Evolutionary conservation across 2,888 invertebrate species (phyloP), one percentile per base, ranked within the genome.

Genomic region (Monochamus alternatus): DNA sequence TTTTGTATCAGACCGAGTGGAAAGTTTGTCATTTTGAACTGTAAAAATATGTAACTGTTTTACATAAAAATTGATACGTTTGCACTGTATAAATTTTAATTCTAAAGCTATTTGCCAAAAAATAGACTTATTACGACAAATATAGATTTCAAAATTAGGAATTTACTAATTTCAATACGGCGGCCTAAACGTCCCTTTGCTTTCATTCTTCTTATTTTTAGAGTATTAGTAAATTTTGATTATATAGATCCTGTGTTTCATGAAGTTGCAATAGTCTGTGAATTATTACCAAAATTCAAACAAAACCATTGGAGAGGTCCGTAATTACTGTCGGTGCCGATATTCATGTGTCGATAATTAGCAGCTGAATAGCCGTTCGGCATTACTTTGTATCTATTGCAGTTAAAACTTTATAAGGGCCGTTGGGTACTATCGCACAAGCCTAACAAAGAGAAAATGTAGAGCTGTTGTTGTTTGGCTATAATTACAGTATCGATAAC

Each of bases 321-420:
- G 14, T 55, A 55, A 55, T 55, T 55, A 55, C 55, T 55, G 55
- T 22, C 14, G 55, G n/a, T 55, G 22, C 22, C 55, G 55, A 55
- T 55, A 55, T 55, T 55, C 55, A 55, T 55, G 55, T 22, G 22
- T 22, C 22, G 55, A 55, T 55, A 55, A 55, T 55, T 55, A 55
- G 22, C 55, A 55, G 22, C 22, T 55, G 10, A 55, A 22, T 55
- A 55, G 55, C 55, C 55, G 55, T 55, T 55, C n/a, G 8, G 55
- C 55, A 55, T 14, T 55, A 55, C 22, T 55, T 55, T 55, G 3
- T 55, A n/a, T 55, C n/a, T 55, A 55, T 55, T 55, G 14, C 55
- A n/a, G 55, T 55, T 55, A 55, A 14, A n/a, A 55, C 55, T 55
- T 55, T 22, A 55, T 55, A 22, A 55, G 14, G 55, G 12, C 55